Percentiles rank a stretch among this genome's conserved stretches.
These are phyloP conservation scores for Anguilla japonica DNA, from an alignment of 2,113 vertebrate species.

Conservation along the genomic window DNA sequence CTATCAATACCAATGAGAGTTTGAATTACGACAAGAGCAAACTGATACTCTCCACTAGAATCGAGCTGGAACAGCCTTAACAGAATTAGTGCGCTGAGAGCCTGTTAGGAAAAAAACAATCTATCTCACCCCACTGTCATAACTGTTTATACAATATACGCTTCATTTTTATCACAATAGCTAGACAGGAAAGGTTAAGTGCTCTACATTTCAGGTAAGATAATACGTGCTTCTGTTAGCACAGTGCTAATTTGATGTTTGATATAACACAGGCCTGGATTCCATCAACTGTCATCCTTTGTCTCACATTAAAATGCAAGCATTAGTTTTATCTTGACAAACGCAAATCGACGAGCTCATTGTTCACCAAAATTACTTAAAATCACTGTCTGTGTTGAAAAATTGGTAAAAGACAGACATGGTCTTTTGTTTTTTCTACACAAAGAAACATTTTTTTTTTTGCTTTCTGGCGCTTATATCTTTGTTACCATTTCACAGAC, in stretches of 20 bases:
- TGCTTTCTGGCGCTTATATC: too few relatives aligned
- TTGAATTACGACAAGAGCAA: conserved; percentile 58
- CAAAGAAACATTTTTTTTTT: too few relatives aligned
- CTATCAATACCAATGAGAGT: conserved; percentile 46
- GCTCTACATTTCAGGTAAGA: not conserved
- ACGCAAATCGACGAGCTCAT: not conserved
- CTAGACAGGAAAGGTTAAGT: conserved; percentile 7
- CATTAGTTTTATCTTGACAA: not conserved
- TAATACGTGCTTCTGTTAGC: not conserved
- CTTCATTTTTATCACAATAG: conserved; percentile 33
- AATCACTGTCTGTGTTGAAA: not conserved
- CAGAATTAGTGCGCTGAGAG: conserved; percentile 51
- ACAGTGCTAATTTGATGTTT: not conserved
- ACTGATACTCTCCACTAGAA: conserved; percentile 51
- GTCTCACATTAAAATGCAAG: not conserved
- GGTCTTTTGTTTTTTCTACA: too few relatives aligned
- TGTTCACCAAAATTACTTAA: not conserved
- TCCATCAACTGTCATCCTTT: not conserved
- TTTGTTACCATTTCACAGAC: too few relatives aligned
- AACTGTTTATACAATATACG: conserved; percentile 33
- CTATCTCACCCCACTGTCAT: conserved; percentile 34
- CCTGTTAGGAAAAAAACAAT: conserved; percentile 32
- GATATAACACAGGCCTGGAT: not conserved
- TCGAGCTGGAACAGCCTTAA: conserved; percentile 54
- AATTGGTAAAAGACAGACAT: too few relatives aligned